These are phyloP conservation scores for Aplysina aerophoba DNA, from an alignment of 37 sponge, comb jelly and placozoan genomes.

Conservation along the genomic window DNA sequence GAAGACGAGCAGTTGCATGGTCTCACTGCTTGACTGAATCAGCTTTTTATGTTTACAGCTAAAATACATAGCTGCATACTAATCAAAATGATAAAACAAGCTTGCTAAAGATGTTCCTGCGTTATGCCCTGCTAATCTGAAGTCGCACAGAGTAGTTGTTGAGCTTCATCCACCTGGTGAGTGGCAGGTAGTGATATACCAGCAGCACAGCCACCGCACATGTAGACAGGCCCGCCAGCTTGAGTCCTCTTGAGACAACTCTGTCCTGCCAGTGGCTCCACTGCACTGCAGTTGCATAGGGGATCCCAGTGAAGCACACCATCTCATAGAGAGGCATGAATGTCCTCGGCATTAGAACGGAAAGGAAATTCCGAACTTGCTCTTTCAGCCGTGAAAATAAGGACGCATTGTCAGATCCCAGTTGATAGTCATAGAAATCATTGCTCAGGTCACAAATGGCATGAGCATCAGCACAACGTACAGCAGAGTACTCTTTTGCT, in stretches of 20 bases:
- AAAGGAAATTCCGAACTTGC: constrained; percentile 49
- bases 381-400: constrained; percentile 49
- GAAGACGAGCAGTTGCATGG: no score
- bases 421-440: no score
- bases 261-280: constrained; percentile 47
- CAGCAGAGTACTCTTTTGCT: constrained; percentile 35
- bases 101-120: no score
- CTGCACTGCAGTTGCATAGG: constrained; percentile 55
- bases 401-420: constrained; percentile 42
- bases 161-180: no score
- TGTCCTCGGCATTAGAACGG: constrained; percentile 50
- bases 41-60: no score
- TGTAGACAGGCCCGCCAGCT: not conserved
- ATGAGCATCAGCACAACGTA: not conserved
- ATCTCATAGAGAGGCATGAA: constrained; percentile 84
- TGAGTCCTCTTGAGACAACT: constrained; percentile 12
- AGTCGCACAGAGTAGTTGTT: no score
- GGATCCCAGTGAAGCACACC: constrained; percentile 84
- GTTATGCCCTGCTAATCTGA: no score
- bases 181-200: no score
- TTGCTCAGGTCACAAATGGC: no score
- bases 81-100: no score
- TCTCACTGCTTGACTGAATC: no score
- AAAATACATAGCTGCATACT: no score
- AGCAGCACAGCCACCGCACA: not conserved